These are phyloP conservation scores for Sphaerophoria taeniata DNA, from an alignment of 2,888 invertebrate genomes.

Conservation along the genomic window DNA sequence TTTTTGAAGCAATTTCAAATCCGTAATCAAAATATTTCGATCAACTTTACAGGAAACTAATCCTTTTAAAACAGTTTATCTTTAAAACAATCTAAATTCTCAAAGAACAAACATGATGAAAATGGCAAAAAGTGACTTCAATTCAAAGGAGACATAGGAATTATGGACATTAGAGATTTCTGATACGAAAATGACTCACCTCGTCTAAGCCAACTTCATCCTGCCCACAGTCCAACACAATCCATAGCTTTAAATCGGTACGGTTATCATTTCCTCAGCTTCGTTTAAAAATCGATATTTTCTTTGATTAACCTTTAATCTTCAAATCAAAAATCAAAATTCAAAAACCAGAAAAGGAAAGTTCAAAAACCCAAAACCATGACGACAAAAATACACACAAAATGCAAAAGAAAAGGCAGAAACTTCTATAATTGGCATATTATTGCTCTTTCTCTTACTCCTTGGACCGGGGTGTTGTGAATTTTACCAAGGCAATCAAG, in stretches of 20 bases:
- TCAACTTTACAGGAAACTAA: too few relatives aligned
- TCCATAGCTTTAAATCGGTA: conserved; percentile 88
- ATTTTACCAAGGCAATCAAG: conserved; percentile 85
- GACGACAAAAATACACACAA: background rate
- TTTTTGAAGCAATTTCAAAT: too few relatives aligned
- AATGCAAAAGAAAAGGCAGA: background rate
- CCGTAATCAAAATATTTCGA: too few relatives aligned
- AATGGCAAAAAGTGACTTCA: too few relatives aligned
- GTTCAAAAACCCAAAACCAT: conserved; percentile 4
- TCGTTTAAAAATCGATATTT: conserved; percentile 88
- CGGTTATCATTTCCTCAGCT: conserved; percentile 86
- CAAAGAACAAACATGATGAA: too few relatives aligned
- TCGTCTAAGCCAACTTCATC: conserved; percentile 85
- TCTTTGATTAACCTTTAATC: conserved; percentile 86
- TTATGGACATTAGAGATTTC: too few relatives aligned
- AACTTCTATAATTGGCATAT: background rate
- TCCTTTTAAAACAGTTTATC: too few relatives aligned
- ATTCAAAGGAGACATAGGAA: background rate
- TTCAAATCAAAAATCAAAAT: too few relatives aligned
- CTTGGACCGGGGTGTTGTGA: conserved; percentile 85
- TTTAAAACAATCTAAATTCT: too few relatives aligned
- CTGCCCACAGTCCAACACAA: conserved; percentile 90
- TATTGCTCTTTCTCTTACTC: conserved; percentile 80
- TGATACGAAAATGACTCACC: conserved; percentile 82
- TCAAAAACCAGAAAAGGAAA: conserved; percentile 8